Evolutionary conservation across 2,113 vertebrate species (phyloP).

Genomic region (Cyanistes caeruleus): DNA sequence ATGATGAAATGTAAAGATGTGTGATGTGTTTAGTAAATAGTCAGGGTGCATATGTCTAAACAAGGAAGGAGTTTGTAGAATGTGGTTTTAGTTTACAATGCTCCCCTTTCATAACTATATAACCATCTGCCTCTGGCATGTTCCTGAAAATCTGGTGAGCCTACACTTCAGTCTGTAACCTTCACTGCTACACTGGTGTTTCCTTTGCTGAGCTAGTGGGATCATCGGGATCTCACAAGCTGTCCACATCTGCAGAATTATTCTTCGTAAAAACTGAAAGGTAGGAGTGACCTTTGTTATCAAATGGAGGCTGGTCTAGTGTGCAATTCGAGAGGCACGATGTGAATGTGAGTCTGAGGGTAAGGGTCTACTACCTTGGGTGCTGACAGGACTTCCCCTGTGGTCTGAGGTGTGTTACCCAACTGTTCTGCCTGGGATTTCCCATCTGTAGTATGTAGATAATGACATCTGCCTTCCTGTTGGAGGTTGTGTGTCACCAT

Average conservation of each 20-base stretch:
- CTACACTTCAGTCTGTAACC: conserved; percentile 6
- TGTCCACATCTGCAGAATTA: background rate
- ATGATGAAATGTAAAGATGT: conserved; percentile 66
- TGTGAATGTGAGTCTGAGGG: background rate
- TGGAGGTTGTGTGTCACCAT: background rate
- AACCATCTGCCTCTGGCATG: conserved; percentile 50
- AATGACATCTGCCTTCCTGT: background rate
- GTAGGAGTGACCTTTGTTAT: background rate
- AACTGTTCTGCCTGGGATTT: background rate
- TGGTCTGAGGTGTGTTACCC: background rate
- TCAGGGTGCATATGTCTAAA: conserved; percentile 59
- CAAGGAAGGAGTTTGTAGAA: conserved; percentile 44
- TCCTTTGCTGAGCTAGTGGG: background rate
- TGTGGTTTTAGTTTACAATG: conserved; percentile 39
- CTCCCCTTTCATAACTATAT: conserved; percentile 46
- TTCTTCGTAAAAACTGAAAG: background rate
- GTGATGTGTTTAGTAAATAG: conserved; percentile 60
- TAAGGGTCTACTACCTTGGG: background rate
- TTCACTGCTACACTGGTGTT: background rate
- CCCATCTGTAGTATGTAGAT: background rate
- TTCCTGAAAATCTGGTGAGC: conserved; percentile 17
- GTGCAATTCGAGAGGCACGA: background rate
- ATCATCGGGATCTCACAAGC: background rate
- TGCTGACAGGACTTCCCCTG: background rate
- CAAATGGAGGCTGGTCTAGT: background rate